Evolutionary conservation across 2,113 vertebrate genomes (phyloP).

Genomic region (Eurypyga helias): DNA sequence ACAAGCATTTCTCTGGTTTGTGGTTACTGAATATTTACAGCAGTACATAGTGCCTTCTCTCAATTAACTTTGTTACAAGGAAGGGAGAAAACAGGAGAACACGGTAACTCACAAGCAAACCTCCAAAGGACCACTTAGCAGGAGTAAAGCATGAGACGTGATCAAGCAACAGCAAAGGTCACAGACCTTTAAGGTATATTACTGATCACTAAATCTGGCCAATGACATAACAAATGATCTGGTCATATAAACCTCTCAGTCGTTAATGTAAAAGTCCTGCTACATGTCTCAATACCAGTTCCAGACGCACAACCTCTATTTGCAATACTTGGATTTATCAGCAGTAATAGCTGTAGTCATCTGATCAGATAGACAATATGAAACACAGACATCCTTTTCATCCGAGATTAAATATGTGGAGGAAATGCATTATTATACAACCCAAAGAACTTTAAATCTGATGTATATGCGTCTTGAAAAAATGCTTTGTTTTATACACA

Average conservation of each 20-base stretch:
- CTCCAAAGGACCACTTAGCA: background rate
- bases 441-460: background rate
- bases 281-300: background rate
- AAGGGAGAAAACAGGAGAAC: background rate
- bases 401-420: background rate
- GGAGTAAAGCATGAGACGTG: background rate
- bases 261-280: background rate
- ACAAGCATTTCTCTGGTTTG: background rate
- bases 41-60: background rate
- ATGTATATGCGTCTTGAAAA: background rate
- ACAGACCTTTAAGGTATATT: background rate
- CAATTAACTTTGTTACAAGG: background rate
- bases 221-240: background rate
- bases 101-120: background rate
- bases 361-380: background rate
- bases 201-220: background rate
- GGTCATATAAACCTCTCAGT: background rate
- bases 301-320: background rate
- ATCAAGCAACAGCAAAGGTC: background rate
- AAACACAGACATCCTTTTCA: background rate
- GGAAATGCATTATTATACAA: background rate
- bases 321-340: background rate
- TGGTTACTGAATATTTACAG: background rate
- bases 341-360: background rate
- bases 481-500: background rate